phyloP scores from a whole-genome alignment of 2,113 vertebrate genomes.

The Corythoichthys haematopterus region DNA sequence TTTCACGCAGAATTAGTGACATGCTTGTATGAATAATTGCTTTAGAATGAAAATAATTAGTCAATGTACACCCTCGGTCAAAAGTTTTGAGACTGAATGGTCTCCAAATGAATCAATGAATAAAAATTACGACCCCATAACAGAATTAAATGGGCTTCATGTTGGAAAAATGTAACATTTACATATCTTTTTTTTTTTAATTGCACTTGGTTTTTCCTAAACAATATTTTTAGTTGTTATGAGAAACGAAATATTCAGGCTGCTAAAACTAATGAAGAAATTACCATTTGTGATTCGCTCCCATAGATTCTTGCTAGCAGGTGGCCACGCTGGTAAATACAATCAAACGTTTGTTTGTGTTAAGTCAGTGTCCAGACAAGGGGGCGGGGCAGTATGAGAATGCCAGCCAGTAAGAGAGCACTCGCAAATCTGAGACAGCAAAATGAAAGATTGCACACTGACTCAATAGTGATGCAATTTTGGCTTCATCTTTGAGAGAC shows the following conservation, averaged over 20 bases:
- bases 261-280: background rate
- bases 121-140: too few relatives aligned
- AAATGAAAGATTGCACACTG: background rate
- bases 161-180: too few relatives aligned
- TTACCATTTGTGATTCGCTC: background rate
- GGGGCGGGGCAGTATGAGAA: background rate
- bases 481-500: background rate
- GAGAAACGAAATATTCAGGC: background rate
- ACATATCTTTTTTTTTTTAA: background rate
- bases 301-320: background rate
- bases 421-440: background rate
- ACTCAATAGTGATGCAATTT: background rate
- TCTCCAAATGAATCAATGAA: too few relatives aligned
- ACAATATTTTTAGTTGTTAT: background rate
- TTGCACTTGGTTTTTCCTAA: background rate
- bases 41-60: background rate
- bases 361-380: slow-evolving; percentile 1
- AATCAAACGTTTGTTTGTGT: slow-evolving; percentile 2
- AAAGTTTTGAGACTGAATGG: too few relatives aligned
- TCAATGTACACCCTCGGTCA: too few relatives aligned
- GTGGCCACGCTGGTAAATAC: background rate
- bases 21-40: background rate
- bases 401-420: background rate
- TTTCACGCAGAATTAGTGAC: background rate
- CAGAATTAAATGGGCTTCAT: background rate